phyloP scores from a whole-genome alignment of 2,113 vertebrate species.

The Struthio camelus region DNA sequence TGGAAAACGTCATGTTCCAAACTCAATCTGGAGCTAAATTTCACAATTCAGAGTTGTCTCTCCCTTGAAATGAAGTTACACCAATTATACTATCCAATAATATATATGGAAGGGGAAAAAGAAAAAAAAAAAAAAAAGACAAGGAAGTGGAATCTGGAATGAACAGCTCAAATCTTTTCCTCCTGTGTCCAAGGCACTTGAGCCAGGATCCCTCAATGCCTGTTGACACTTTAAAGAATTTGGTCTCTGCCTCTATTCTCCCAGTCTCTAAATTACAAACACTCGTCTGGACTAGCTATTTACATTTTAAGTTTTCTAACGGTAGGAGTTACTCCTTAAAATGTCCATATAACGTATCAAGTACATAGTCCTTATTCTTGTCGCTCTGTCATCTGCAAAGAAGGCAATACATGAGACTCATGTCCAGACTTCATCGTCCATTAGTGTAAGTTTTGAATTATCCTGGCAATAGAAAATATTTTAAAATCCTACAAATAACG shows the following conservation, averaged over 20 bases:
- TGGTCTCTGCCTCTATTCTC: background rate
- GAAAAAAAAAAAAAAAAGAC: background rate
- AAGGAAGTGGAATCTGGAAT: background rate
- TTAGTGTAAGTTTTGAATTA: background rate
- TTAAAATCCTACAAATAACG: background rate
- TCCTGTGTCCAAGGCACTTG: background rate
- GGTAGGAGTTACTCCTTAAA: background rate
- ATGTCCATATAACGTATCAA: background rate
- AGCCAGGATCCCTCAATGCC: background rate
- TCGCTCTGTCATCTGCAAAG: background rate
- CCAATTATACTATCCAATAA: background rate
- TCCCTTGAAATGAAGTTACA: background rate
- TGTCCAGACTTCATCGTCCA: background rate
- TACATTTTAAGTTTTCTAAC: background rate
- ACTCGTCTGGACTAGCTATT: background rate
- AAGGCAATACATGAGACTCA: background rate
- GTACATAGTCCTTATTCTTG: rapidly evolving
- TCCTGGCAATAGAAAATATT: background rate
- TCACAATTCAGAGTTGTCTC: background rate
- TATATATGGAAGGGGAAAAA: background rate
- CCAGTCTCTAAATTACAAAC: background rate
- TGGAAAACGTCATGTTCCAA: background rate
- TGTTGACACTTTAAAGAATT: background rate
- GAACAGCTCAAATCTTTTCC: background rate
- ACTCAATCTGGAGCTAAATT: background rate